Evolutionary conservation across 1,140 invertebrate genomes (phyloP).

Genomic region (Eriocheir sinensis): DNA sequence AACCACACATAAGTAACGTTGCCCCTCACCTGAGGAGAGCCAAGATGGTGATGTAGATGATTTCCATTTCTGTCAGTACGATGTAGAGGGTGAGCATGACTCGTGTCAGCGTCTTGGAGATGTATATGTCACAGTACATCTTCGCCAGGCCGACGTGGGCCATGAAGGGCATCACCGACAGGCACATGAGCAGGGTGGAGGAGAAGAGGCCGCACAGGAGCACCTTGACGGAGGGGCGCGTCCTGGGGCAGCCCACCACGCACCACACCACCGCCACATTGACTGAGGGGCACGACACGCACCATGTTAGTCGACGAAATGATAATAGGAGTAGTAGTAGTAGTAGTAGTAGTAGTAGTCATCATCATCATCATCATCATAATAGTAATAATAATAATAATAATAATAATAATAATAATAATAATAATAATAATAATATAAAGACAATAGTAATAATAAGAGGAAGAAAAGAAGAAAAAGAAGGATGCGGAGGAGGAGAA

Average conservation of each 20-base stretch:
- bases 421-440: no score
- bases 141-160: neutral
- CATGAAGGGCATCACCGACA: slow-evolving; percentile 15
- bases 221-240: slow-evolving; percentile 41
- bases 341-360: no score
- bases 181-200: slow-evolving; percentile 45
- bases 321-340: no score
- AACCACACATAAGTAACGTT: neutral
- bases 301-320: no score
- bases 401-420: no score
- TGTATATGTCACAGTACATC: neutral
- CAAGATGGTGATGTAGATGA: neutral
- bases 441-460: no score
- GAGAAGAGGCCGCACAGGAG: slow-evolving; percentile 35
- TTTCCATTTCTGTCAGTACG: neutral
- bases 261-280: slow-evolving; percentile 43
- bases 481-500: no score
- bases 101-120: neutral
- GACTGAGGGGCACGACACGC: slow-evolving; percentile 5
- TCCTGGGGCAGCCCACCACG: slow-evolving; percentile 32
- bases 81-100: neutral
- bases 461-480: no score
- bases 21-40: neutral
- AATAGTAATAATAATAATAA: no score
- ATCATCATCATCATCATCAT: no score